Conservation (phyloP, 53 echinoderm and acorn worm species). For the Crossaster papposus region DNA sequence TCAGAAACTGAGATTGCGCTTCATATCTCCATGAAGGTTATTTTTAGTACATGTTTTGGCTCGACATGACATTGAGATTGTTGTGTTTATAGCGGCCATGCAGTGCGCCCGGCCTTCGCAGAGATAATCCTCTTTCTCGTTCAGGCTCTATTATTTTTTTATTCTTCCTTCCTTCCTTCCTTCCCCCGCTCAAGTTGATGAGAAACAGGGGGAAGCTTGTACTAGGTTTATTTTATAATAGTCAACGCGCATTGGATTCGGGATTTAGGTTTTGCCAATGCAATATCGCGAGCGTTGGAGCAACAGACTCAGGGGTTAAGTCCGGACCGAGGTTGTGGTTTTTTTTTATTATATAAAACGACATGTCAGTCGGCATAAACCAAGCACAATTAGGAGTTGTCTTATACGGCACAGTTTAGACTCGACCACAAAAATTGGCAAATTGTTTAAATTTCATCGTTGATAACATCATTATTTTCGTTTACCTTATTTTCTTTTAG, state of each 20-base stretch:
- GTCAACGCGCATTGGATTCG: neutral
- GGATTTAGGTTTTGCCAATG: neutral
- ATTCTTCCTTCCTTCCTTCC: neutral
- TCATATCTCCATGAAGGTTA: neutral
- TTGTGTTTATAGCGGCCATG: conserved; percentile 32
- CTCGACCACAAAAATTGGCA: no score
- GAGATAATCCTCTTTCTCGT: conserved; percentile 30
- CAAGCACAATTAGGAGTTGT: neutral
- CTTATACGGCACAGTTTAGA: neutral
- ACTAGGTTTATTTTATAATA: neutral
- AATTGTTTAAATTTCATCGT: no score
- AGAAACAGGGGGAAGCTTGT: neutral
- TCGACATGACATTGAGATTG: conserved; percentile 39
- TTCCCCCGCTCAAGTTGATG: neutral
- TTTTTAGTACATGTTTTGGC: neutral
- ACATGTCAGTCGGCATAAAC: no score
- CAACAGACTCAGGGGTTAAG: neutral
- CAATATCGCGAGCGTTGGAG: neutral
- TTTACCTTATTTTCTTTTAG: no score
- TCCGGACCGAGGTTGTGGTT: neutral
- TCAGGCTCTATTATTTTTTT: neutral
- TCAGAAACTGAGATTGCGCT: no score
- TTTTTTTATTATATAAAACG: neutral
- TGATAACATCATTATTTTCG: no score
- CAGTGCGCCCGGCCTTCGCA: neutral